Evolutionary conservation across 2,797 vertebrate species (phyloP), one percentile per base, ranked within the genome.

Genomic region (Phataginus tetradactyla): DNA sequence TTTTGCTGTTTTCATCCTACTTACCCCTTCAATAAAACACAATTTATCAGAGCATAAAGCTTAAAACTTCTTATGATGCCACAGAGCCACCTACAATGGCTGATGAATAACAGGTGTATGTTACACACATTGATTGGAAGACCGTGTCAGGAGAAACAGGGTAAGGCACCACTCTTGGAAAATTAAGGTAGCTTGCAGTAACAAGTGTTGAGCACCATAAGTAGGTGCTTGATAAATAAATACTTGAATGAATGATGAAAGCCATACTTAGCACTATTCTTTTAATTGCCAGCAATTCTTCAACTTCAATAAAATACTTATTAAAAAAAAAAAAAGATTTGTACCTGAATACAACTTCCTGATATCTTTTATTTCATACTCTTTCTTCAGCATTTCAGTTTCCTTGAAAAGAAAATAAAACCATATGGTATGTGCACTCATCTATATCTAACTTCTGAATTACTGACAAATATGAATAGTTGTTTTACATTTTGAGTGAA

Each of bases 121-220:
- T 96, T 97, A 98, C 95, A 97, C 98, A 98, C 98, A 98, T 95
- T 98, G 95, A 98, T 92, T 99, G 99, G 99, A 99, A 99, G 99
- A 99, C 98, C 98, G 98, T 97, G 96, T 98, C 97, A 98, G 98
- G 98, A 98, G 97, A 98, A 98, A 98, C 97, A 98, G 98, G 98
- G 98, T 99, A 99, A 99, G 99, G 99, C 99, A 99, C 99, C 99
- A 98, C 99, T 98, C 99, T 98, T 97, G 98, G 97, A 98, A 98
- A 98, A 98, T 98, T 98, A 98, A 98, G 97, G 98, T 98, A 98
- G 98, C 98, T 98, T 98, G 98, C 98, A 98, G 97, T 98, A 98
- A 98, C 98, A 98, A 98, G 81, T 75, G 93, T 20, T 83, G 90
- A 96, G 97, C 92, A 91, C 97, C 81, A 3, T 32, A 42, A 87